A percentile compares a stretch with the other conserved stretches of the same genome.
These are phyloP conservation scores for Varanus salvator DNA, from an alignment of 2,113 vertebrate genomes.

Conservation along the genomic window DNA sequence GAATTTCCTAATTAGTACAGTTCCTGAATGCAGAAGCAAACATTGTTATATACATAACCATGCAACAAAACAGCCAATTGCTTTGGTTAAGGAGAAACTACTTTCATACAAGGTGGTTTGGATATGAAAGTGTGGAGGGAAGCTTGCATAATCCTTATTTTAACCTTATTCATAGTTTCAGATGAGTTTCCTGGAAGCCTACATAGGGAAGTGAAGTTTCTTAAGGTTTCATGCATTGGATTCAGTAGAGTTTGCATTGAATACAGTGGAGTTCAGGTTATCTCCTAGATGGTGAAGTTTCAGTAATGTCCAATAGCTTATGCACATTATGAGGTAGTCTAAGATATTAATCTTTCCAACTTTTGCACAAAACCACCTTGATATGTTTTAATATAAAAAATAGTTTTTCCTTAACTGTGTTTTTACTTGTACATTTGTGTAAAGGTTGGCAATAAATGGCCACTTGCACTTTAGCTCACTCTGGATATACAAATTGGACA, in stretches of 20 bases:
- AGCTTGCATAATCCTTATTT: no score
- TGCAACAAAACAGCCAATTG: no score
- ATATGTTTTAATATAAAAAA: background rate
- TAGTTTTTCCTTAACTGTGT: background rate
- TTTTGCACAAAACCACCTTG: background rate
- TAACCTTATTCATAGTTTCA: no score
- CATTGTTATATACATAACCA: no score
- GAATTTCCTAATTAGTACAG: no score
- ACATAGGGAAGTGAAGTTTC: no score
- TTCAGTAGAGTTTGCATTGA: background rate
- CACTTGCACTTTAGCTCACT: constrained; percentile 17
- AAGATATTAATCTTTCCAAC: background rate
- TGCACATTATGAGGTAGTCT: background rate
- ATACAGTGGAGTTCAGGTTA: background rate
- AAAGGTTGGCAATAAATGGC: background rate
- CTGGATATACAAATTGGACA: background rate
- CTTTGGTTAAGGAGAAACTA: no score
- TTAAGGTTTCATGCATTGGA: background rate
- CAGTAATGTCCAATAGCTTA: background rate
- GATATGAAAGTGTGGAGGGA: no score
- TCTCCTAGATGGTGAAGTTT: background rate
- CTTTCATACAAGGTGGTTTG: no score
- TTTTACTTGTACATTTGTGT: background rate
- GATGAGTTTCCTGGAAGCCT: no score
- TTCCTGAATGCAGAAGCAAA: no score